Conservation (phyloP, 92 coral and sea anemone genomes). For the Phenganax marumi region DNA sequence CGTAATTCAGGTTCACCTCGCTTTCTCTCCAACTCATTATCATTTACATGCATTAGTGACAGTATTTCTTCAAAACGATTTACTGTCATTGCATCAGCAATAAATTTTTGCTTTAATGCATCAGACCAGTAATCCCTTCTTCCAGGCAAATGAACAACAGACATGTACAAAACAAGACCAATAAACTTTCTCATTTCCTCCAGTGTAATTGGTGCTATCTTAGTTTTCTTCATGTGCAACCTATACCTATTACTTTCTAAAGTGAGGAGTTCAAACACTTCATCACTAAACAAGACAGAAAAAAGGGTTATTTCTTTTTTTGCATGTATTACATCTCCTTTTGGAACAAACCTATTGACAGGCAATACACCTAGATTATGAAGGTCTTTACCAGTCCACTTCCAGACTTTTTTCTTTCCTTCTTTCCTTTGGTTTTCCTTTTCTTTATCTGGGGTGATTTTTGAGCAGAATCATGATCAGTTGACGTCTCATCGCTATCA, state of each 20-base stretch:
- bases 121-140: conserved; percentile 12
- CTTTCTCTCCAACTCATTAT: conserved; percentile 10
- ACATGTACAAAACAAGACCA: conserved; percentile 1
- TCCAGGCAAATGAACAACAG: conserved; percentile 12
- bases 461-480: no score
- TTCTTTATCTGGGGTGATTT: neutral
- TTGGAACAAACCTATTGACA: neutral
- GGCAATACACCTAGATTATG: neutral
- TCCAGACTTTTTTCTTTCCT: neutral
- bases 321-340: neutral
- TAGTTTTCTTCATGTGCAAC: neutral
- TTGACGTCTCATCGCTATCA: no score
- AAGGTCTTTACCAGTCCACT: neutral
- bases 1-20: conserved; percentile 6
- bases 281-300: neutral
- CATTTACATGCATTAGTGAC: conserved; percentile 14
- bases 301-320: neutral
- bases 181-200: neutral
- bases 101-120: neutral
- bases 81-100: conserved; percentile 18
- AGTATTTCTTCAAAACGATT: conserved; percentile 22
- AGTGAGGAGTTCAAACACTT: neutral
- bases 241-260: conserved; percentile 6
- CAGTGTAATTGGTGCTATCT: neutral
- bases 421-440: neutral